Evolutionary conservation across 2,888 invertebrate genomes (phyloP).

Genomic region (Apoderus coryli): DNA sequence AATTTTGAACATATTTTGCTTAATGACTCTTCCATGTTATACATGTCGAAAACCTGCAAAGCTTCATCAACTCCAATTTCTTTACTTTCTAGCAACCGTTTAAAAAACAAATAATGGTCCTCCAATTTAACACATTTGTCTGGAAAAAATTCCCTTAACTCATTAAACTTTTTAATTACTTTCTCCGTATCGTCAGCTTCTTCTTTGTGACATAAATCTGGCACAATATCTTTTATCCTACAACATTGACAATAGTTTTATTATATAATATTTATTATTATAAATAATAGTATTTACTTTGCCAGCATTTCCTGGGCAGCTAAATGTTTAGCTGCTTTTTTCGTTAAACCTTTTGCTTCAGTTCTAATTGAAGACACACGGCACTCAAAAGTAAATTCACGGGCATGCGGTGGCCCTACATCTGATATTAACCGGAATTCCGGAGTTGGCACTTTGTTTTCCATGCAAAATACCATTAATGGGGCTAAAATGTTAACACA

Average conservation of each 20-base stretch:
- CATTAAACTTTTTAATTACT: conserved; percentile 18
- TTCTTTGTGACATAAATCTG: conserved; percentile 17
- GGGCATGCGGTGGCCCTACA: conserved; percentile 51
- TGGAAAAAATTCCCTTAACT: conserved; percentile 16
- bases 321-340: conserved; percentile 49
- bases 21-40: conserved; percentile 20
- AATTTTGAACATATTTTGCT: conserved; percentile 19
- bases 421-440: conserved; percentile 42
- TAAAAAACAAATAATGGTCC: no score
- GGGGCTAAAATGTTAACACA: conserved; percentile 16
- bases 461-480: conserved; percentile 33
- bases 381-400: conserved; percentile 45
- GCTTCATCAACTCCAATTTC: conserved; percentile 20
- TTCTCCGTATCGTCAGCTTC: conserved; percentile 11
- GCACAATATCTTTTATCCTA: conserved; percentile 21
- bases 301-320: conserved; percentile 38
- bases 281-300: conserved; percentile 18
- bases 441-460: conserved; percentile 36
- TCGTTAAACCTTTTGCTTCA: conserved; percentile 42
- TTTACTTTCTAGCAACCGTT: conserved; percentile 19
- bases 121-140: conserved; percentile 21
- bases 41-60: no score
- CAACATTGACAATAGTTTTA: conserved; percentile 7
- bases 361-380: conserved; percentile 39
- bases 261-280: conserved; percentile 1